phyloP scores from a whole-genome alignment of 2,113 vertebrate species.

The Corythornis vintsioides region DNA sequence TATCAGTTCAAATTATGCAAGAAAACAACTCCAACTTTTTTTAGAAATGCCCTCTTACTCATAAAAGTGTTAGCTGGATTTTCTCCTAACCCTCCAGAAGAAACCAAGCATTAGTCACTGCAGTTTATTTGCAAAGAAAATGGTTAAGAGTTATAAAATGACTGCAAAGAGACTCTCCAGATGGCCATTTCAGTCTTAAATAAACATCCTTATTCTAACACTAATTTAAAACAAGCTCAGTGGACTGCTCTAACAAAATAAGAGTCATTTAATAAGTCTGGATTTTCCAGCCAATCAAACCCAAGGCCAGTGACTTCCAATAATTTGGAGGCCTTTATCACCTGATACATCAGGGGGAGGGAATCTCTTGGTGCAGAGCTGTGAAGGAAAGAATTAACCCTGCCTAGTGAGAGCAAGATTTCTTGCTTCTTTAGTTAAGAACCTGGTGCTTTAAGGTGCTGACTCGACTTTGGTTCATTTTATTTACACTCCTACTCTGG shows the following conservation, averaged over 20 bases:
- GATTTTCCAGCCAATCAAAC: conserved; percentile 27
- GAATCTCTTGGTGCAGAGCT: background rate
- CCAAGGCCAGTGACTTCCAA: background rate
- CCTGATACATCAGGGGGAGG: background rate
- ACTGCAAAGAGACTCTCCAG: conserved; percentile 58
- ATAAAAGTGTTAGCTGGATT: conserved; percentile 2
- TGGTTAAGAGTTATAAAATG: conserved; percentile 51
- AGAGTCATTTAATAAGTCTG: conserved; percentile 30
- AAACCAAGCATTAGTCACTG: conserved; percentile 48
- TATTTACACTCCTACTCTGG: background rate
- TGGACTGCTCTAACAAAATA: background rate
- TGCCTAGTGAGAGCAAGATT: background rate
- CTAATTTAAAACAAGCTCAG: conserved; percentile 51
- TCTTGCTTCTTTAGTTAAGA: background rate
- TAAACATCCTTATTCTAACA: conserved; percentile 57
- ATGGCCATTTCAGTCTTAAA: conserved; percentile 51
- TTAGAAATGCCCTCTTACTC: conserved; percentile 10
- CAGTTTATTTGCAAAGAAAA: conserved; percentile 64
- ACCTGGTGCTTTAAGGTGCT: background rate
- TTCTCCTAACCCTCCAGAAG: background rate
- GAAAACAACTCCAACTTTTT: conserved; percentile 14
- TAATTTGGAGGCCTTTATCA: conserved; percentile 10
- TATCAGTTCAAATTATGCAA: conserved; percentile 40
- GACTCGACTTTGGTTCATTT: background rate
- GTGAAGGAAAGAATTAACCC: background rate